A percentile compares a stretch with the other conserved stretches of the same genome.
These are phyloP conservation scores for Geopemphigus sp. DNA, from an alignment of 1,140 invertebrate genomes.

Conservation along the genomic window DNA sequence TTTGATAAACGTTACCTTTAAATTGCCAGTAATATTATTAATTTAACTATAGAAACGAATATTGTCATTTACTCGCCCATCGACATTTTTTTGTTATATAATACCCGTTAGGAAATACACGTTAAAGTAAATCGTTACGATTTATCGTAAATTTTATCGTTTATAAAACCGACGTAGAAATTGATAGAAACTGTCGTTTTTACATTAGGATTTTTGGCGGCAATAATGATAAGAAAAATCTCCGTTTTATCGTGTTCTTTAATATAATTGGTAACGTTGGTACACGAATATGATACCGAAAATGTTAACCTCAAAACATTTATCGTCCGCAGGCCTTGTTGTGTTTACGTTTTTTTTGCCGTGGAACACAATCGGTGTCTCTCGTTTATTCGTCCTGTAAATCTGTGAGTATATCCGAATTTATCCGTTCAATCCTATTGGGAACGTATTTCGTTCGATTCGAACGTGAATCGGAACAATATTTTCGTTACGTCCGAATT, in stretches of 20 bases:
- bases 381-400: neutral
- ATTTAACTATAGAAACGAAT: too few species aligned
- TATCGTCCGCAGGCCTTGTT: neutral
- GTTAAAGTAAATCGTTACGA: too few species aligned
- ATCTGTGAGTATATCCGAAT: slow-evolving; percentile 18
- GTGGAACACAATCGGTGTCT: neutral
- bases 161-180: too few species aligned
- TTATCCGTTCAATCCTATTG: neutral
- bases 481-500: neutral
- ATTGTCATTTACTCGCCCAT: too few species aligned
- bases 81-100: too few species aligned
- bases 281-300: neutral
- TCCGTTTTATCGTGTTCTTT: too few species aligned
- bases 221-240: neutral
- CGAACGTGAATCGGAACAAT: neutral
- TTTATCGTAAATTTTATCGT: too few species aligned
- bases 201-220: neutral
- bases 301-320: slow-evolving; percentile 13
- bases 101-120: too few species aligned
- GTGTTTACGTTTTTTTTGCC: slow-evolving; percentile 8
- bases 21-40: too few species aligned
- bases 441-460: neutral
- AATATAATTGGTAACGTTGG: neutral
- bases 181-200: too few species aligned
- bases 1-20: too few species aligned